phyloP scores from a whole-genome alignment of 2,797 vertebrate species.

The Buphagus erythrorhynchus region DNA sequence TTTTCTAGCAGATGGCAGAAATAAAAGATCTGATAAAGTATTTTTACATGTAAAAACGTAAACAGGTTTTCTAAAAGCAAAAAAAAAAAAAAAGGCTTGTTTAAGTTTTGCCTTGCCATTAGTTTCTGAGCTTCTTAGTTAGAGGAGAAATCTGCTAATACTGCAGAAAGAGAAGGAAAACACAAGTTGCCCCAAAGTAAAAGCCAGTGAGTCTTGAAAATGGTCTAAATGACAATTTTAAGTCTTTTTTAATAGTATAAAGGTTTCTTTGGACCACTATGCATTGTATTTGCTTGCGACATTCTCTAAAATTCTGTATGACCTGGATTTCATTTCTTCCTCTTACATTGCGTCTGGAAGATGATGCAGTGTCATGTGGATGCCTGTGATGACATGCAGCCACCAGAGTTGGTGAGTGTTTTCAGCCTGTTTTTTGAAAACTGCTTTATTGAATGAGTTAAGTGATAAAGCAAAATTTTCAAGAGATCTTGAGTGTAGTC shows the following conservation, averaged over 20 bases:
- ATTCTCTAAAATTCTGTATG: background rate
- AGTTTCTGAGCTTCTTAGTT: background rate
- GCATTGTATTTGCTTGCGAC: background rate
- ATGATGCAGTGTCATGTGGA: conserved; percentile 75
- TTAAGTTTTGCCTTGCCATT: background rate
- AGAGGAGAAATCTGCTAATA: background rate
- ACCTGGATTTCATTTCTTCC: background rate
- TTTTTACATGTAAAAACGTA: background rate
- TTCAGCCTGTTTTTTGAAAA: background rate
- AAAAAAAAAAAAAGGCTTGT: background rate
- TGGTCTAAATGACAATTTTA: background rate
- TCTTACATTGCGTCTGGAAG: background rate
- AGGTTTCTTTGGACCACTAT: background rate
- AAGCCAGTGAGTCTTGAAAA: background rate
- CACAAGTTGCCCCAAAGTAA: background rate
- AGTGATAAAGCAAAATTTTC: background rate
- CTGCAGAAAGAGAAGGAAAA: background rate
- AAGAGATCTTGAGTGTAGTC: background rate
- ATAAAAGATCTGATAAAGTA: background rate
- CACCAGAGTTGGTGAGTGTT: conserved; percentile 68
- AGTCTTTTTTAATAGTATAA: background rate
- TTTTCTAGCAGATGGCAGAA: background rate
- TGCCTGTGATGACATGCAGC: conserved; percentile 72
- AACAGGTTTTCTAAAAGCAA: background rate
- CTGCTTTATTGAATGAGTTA: background rate